A percentile compares a stretch with the other conserved stretches of the same genome.
Evolutionary conservation across 2,888 invertebrate species (phyloP).

Genomic region (Acrobasis consociella): DNA sequence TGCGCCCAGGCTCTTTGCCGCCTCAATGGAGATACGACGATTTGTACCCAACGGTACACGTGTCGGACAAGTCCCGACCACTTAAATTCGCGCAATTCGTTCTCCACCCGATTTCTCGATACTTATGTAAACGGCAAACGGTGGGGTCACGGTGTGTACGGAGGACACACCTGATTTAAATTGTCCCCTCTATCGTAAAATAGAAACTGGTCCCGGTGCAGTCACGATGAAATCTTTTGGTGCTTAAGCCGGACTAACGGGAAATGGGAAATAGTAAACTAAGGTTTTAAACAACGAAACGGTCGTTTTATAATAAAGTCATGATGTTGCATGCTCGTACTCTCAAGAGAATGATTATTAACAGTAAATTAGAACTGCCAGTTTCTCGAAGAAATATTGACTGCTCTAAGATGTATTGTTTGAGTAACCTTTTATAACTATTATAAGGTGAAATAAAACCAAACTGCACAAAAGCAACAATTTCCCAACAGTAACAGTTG

Average conservation of each 20-base stretch:
- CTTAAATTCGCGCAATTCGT: conserved; percentile 58
- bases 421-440: too few relatives aligned
- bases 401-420: too few relatives aligned
- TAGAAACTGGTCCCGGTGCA: conserved; percentile 7
- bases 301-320: neutral
- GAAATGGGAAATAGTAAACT: neutral
- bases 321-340: neutral
- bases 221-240: conserved; percentile 16
- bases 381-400: too few relatives aligned
- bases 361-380: too few relatives aligned
- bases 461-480: neutral
- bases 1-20: conserved; percentile 58
- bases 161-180: conserved; percentile 21
- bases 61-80: conserved; percentile 58
- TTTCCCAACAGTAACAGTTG: neutral
- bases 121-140: conserved; percentile 29
- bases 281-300: neutral
- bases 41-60: conserved; percentile 76
- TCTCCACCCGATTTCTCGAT: conserved; percentile 34
- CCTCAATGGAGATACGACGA: conserved; percentile 75
- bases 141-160: conserved; percentile 23
- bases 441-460: neutral
- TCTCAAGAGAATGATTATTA: too few relatives aligned
- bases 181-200: conserved; percentile 15
- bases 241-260: conserved; percentile 6